Base-by-base conservation (phyloP, 2,888 invertebrate species). In the Hetaerina titia region DNA sequence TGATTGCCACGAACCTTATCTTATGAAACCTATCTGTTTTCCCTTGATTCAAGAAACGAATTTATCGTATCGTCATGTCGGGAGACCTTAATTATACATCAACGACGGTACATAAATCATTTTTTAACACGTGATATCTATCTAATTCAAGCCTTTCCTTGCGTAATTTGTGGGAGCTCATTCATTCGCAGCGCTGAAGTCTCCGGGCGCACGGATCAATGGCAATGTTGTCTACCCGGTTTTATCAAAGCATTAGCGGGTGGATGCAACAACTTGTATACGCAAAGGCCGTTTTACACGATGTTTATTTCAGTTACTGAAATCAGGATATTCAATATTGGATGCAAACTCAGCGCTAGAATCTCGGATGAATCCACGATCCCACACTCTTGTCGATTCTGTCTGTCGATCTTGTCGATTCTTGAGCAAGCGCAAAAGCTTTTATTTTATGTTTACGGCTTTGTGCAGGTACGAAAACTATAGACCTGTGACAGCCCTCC, bases 141-240 rank as follows among this genome's bases (percentile, higher is more conserved):
- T 25, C 31, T 31, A 31, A 81, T 31, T 81, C 25, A 31, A 81
- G 25, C 81, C 25, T 81, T 31, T 15, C 31, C 1, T 4, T 7
- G 81, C 81, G 25, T 81, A 81, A 81, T 81, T 31, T 81, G 81
- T 81, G 81, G 81, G 81, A 81, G 31, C 81, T 81, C n/a, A 22
- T 69, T 81, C 81, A 81, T 81, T 81, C 81, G 25, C 25, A 13
- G 31, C 81, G 31, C 8, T 81, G 2, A 31, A 81, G 81, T 81
- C 13, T 31, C 9, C 13, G n/a, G 45, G 25, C 31, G 81, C 31
- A 13, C 31, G 81, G 25, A 31, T 31, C 81, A 31, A 13, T 81
- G 81, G 25, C 31, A 15, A 2, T 81, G 81, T 31, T 81, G 25
- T 81, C 31, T 25, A 25, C 13, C 2, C 13, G 81, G 25, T 81